Evolutionary conservation across 2,797 vertebrate species (phyloP).

Genomic region (Echiichthys vipera): DNA sequence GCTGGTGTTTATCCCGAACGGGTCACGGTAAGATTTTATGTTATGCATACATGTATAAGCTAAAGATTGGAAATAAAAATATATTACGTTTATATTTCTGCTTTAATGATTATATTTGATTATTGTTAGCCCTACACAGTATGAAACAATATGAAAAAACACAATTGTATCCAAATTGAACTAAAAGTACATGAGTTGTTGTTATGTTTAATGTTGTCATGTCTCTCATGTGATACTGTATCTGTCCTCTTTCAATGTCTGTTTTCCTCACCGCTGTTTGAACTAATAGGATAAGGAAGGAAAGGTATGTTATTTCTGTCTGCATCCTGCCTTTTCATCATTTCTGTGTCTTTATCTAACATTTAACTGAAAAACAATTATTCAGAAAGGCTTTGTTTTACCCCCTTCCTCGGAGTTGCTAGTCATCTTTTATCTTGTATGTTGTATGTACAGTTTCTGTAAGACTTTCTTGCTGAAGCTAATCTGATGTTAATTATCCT

Average conservation of each 20-base stretch:
- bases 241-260: conserved; percentile 62
- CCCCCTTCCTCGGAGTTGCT: not conserved
- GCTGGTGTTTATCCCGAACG: conserved; percentile 98
- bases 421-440: not conserved
- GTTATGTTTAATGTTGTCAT: conserved; percentile 38
- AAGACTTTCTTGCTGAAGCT: not conserved
- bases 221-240: conserved; percentile 42
- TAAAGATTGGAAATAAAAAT: not conserved
- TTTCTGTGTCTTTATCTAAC: not conserved
- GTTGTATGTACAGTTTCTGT: not conserved
- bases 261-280: conserved; percentile 56
- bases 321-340: not conserved
- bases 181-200: not conserved
- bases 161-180: not conserved
- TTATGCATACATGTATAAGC: not conserved
- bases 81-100: not conserved
- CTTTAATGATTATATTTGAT: not conserved
- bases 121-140: not conserved
- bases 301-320: conserved; percentile 75
- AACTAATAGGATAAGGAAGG: conserved; percentile 81
- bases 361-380: not conserved
- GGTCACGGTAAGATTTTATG: conserved; percentile 85
- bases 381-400: not conserved
- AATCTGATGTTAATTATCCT: not conserved
- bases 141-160: not conserved